Percentiles rank a stretch among this genome's conserved stretches.
Evolutionary conservation across 2,888 invertebrate species (phyloP).

Genomic region (Acleris cristana): DNA sequence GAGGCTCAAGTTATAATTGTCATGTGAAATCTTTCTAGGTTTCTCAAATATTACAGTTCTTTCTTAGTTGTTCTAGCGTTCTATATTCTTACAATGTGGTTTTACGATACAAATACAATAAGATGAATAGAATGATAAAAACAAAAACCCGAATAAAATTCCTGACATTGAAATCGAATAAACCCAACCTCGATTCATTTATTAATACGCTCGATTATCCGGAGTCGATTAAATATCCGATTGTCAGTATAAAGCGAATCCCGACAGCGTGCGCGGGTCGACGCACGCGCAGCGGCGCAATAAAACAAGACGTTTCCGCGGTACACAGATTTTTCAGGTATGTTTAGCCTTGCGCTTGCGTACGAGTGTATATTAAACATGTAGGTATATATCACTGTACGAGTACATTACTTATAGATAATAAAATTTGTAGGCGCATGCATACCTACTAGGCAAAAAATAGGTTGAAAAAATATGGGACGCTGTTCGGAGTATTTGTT

Average conservation of each 20-base stretch:
- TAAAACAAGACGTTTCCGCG: conserved; percentile 42
- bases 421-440: too few species aligned
- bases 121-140: conserved; percentile 7
- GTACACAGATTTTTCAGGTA: conserved; percentile 23
- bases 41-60: too few species aligned
- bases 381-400: too few species aligned
- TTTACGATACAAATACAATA: too few species aligned
- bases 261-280: conserved; percentile 52
- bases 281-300: conserved; percentile 56
- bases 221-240: conserved; percentile 32
- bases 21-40: too few species aligned
- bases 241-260: conserved; percentile 23
- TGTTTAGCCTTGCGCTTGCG: background rate
- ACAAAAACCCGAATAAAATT: conserved; percentile 12
- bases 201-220: conserved; percentile 27
- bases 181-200: conserved; percentile 19
- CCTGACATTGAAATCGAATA: conserved; percentile 3
- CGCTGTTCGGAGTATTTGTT: too few species aligned
- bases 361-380: background rate
- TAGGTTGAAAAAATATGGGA: too few species aligned
- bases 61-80: too few species aligned
- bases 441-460: too few species aligned
- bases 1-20: too few species aligned
- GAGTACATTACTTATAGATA: too few species aligned
- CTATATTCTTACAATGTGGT: too few species aligned